These are phyloP conservation scores for Microctonus brassicae DNA, from an alignment of 2,888 invertebrate species.

Conservation along the genomic window DNA sequence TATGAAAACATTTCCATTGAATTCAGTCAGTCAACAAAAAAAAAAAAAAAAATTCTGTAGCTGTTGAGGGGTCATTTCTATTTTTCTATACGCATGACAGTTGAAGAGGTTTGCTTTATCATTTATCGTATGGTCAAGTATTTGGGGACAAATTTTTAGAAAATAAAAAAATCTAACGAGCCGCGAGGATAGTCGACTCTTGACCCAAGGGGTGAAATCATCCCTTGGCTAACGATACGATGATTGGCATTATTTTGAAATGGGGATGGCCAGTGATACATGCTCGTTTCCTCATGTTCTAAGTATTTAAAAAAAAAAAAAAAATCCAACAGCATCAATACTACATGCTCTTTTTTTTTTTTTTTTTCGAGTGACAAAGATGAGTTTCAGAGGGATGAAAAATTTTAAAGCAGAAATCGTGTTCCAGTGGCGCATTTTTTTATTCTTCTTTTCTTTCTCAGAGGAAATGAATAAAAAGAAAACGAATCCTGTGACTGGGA, in stretches of 20 bases:
- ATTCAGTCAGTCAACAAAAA: neutral
- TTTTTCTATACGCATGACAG: neutral
- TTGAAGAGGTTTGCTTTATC: conserved; percentile 30
- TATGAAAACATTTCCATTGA: neutral
- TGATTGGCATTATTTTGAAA: conserved; percentile 61
- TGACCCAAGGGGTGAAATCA: conserved; percentile 37
- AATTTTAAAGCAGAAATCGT: conserved; percentile 49
- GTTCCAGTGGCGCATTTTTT: conserved; percentile 24
- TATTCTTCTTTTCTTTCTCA: conserved; percentile 39
- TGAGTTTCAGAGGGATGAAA: conserved; percentile 39
- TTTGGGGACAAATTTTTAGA: conserved; percentile 22
- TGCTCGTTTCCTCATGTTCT: neutral
- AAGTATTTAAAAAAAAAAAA: neutral
- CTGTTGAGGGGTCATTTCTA: neutral
- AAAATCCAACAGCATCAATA: neutral
- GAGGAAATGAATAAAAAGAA: conserved; percentile 39
- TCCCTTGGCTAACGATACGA: conserved; percentile 52
- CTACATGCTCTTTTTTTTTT: neutral
- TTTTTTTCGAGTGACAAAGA: neutral
- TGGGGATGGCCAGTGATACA: conserved; percentile 26
- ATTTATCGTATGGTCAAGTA: conserved; percentile 23
- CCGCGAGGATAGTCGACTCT: conserved; percentile 37
- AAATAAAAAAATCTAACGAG: conserved; percentile 23
- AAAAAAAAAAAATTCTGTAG: neutral
- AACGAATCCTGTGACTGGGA: conserved; percentile 55